These are phyloP conservation scores for Mnemiopsis leidyi DNA, from an alignment of 37 sponge, comb jelly and placozoan species.

Conservation along the genomic window DNA sequence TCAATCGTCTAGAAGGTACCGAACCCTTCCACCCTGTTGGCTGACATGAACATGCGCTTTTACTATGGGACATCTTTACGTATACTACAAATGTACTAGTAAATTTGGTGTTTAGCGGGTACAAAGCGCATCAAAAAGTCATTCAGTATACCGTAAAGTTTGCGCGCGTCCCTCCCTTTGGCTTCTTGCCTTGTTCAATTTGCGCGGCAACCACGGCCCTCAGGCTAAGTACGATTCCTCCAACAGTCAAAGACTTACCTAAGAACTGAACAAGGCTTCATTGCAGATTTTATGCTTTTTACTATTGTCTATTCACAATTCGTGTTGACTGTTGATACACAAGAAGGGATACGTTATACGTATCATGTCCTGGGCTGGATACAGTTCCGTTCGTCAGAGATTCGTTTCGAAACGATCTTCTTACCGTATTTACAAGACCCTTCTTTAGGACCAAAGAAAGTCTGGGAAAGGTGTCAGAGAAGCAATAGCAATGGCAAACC, in stretches of 20 bases:
- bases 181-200: background rate
- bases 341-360: too few relatives aligned
- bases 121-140: constrained; percentile 24
- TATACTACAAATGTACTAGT: constrained; percentile 23
- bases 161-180: background rate
- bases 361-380: too few relatives aligned
- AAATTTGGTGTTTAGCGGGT: background rate
- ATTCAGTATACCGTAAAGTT: constrained; percentile 21
- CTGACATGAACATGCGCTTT: background rate
- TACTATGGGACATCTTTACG: constrained; percentile 25
- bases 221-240: too few relatives aligned
- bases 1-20: too few relatives aligned
- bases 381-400: too few relatives aligned
- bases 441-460: constrained; percentile 41
- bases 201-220: background rate
- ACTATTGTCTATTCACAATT: too few relatives aligned
- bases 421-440: background rate
- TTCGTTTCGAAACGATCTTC: background rate
- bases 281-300: too few relatives aligned
- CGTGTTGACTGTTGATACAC: too few relatives aligned
- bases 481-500: constrained; percentile 60
- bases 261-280: too few relatives aligned
- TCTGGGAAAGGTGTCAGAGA: constrained; percentile 32
- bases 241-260: too few relatives aligned
- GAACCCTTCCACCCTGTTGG: too few relatives aligned